These are phyloP conservation scores for Tryphoninae sp. DNA, from an alignment of 2,888 invertebrate species.

Conservation along the genomic window DNA sequence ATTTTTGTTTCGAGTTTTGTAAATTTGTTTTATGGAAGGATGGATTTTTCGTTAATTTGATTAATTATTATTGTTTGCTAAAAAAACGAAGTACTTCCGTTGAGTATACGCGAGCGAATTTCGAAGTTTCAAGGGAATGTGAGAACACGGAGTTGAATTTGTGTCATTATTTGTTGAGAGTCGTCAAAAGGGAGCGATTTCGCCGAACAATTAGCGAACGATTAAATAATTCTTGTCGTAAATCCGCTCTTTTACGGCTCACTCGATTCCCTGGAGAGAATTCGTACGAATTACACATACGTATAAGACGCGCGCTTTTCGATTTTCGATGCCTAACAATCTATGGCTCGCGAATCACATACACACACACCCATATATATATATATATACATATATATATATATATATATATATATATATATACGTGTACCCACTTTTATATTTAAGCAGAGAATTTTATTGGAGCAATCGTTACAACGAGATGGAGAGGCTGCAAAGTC, in stretches of 20 bases:
- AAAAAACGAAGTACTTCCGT: too few species aligned
- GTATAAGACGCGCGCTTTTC: slow-evolving; percentile 5
- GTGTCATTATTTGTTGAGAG: slow-evolving; percentile 1
- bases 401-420: background rate
- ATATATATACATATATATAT: background rate
- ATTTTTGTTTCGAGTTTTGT: too few species aligned
- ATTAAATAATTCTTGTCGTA: slow-evolving; percentile 47
- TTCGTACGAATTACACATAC: slow-evolving; percentile 17
- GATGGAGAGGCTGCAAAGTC: slow-evolving; percentile 29
- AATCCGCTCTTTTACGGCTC: slow-evolving; percentile 54
- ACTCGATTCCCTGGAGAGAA: slow-evolving; percentile 36
- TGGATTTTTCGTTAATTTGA: too few species aligned
- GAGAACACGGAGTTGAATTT: too few species aligned
- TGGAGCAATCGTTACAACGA: slow-evolving; percentile 43
- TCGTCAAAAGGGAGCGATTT: slow-evolving; percentile 34
- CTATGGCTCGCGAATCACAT: slow-evolving; percentile 20
- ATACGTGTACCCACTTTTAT: background rate
- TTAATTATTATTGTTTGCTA: too few species aligned
- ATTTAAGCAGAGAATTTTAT: slow-evolving; percentile 27
- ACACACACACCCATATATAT: background rate
- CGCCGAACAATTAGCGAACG: slow-evolving; percentile 51
- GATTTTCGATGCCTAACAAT: slow-evolving; percentile 31
- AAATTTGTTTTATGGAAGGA: too few species aligned
- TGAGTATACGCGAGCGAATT: too few species aligned
- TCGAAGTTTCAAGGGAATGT: too few species aligned